Evolutionary conservation across 2,888 invertebrate species (phyloP).

Genomic region (Andrena camellia): DNA sequence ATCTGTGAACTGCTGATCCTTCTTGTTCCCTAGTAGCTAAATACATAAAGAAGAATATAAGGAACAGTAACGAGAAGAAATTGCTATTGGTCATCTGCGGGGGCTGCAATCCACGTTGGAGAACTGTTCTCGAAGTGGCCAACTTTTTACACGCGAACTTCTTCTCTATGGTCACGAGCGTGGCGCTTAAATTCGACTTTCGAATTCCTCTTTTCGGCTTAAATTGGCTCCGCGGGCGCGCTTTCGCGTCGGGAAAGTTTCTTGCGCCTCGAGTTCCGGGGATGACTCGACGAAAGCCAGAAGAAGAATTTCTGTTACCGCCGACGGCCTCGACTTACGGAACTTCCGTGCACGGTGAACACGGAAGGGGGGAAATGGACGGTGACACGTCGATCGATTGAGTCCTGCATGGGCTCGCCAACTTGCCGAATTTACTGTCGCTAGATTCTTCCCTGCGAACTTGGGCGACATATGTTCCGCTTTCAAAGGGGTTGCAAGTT

Average conservation of each 20-base stretch:
- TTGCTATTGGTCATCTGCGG: too few relatives aligned
- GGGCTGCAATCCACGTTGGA: too few relatives aligned
- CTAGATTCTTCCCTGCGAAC: constrained; percentile 6
- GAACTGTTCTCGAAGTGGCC: background rate
- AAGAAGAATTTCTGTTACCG: constrained; percentile 65
- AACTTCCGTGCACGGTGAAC: constrained; percentile 36
- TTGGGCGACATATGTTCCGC: background rate
- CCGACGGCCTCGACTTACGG: constrained; percentile 50
- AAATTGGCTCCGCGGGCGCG: constrained; percentile 33
- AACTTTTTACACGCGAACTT: background rate
- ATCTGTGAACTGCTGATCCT: too few relatives aligned
- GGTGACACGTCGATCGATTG: constrained; percentile 40
- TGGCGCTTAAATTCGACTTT: constrained; percentile 25
- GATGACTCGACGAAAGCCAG: constrained; percentile 61
- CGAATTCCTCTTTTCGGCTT: constrained; percentile 11
- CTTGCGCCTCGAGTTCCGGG: constrained; percentile 18
- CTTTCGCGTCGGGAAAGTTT: constrained; percentile 50
- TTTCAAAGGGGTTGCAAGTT: background rate
- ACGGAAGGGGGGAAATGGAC: background rate
- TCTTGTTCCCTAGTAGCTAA: too few relatives aligned
- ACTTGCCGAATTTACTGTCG: constrained; percentile 25
- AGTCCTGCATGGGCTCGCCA: constrained; percentile 16
- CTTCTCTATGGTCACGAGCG: constrained; percentile 5
- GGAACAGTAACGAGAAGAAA: too few relatives aligned
- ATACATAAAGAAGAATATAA: too few relatives aligned